These are phyloP conservation scores for Himalopsyche phryganea DNA, from an alignment of 1,140 invertebrate genomes.

Conservation along the genomic window DNA sequence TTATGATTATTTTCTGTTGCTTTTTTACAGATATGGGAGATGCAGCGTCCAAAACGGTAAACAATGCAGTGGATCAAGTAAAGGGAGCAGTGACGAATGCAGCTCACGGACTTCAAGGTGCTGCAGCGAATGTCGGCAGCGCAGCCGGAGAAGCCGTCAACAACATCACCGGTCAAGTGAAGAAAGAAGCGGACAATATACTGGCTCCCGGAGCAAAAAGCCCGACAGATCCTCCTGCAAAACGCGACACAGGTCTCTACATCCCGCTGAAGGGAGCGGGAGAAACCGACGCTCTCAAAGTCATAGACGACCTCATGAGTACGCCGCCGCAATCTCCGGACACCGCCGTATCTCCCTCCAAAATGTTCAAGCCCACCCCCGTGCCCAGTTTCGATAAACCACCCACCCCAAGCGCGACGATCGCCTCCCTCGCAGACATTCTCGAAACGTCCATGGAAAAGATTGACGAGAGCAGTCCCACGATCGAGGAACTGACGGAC, in stretches of 20 bases:
- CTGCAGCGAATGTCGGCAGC: not conserved
- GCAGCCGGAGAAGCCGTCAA: conserved; percentile 3
- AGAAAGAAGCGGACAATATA: conserved; percentile 6
- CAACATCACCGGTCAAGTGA: not conserved
- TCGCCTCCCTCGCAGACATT: conserved; percentile 20
- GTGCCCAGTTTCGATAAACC: conserved; percentile 32
- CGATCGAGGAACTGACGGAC: conserved; percentile 28
- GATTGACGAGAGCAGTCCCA: conserved; percentile 20
- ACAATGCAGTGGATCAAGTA: conserved; percentile 29
- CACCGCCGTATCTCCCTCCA: conserved; percentile 6
- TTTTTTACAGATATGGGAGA: conserved; percentile 31
- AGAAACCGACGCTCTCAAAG: conserved; percentile 3
- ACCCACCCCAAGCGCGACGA: conserved; percentile 22
- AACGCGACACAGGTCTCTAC: conserved; percentile 3
- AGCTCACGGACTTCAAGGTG: conserved; percentile 16
- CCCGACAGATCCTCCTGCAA: not conserved
- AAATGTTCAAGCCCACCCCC: conserved; percentile 29
- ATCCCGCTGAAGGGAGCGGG: conserved; percentile 14
- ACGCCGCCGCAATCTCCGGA: conserved; percentile 17
- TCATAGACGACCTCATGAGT: conserved; percentile 21
- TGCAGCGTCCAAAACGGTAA: conserved; percentile 16
- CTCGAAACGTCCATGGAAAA: conserved; percentile 26
- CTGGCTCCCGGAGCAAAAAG: not conserved
- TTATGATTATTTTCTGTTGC: too few species aligned
- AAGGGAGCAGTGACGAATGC: conserved; percentile 26